Evolutionary conservation across 2,888 invertebrate species (phyloP).

Genomic region (Micropterix aruncella): DNA sequence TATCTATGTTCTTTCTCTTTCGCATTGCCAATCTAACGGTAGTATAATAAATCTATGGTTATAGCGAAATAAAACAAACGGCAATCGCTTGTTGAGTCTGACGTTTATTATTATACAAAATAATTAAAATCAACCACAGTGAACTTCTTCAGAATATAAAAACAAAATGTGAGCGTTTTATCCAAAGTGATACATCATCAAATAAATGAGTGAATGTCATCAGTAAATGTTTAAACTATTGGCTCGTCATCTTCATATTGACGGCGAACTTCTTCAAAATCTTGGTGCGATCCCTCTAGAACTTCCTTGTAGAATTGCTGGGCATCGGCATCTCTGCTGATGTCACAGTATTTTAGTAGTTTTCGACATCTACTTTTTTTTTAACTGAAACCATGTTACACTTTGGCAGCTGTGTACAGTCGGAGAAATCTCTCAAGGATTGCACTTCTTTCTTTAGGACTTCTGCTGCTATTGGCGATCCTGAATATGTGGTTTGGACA

Average conservation of each 20-base stretch:
- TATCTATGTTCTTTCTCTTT: too few relatives aligned
- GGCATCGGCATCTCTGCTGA: too few relatives aligned
- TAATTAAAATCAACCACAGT: not conserved
- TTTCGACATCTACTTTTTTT: conserved; percentile 1
- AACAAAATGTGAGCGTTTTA: conserved; percentile 1
- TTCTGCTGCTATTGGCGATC: too few relatives aligned
- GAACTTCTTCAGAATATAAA: not conserved
- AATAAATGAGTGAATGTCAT: conserved; percentile 2
- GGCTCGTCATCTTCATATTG: conserved; percentile 1
- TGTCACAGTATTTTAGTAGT: conserved; percentile 1
- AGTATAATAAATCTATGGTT: too few relatives aligned
- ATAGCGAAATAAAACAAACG: conserved; percentile 1
- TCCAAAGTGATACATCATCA: conserved; percentile 1
- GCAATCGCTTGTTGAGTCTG: conserved; percentile 1
- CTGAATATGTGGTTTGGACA: too few relatives aligned
- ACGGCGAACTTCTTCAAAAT: conserved; percentile 1
- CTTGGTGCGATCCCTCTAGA: conserved; percentile 1
- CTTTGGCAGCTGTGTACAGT: not conserved
- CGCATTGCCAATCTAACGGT: too few relatives aligned
- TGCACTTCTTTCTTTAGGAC: too few relatives aligned
- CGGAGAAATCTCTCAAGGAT: too few relatives aligned
- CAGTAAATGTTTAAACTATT: conserved; percentile 1
- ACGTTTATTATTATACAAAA: conserved; percentile 1
- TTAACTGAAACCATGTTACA: not conserved
- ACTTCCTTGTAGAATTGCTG: too few relatives aligned